Percentiles rank a stretch among this genome's conserved stretches.
Evolutionary conservation across 2,797 vertebrate genomes (phyloP).

Genomic region (Erpetoichthys calabaricus): DNA sequence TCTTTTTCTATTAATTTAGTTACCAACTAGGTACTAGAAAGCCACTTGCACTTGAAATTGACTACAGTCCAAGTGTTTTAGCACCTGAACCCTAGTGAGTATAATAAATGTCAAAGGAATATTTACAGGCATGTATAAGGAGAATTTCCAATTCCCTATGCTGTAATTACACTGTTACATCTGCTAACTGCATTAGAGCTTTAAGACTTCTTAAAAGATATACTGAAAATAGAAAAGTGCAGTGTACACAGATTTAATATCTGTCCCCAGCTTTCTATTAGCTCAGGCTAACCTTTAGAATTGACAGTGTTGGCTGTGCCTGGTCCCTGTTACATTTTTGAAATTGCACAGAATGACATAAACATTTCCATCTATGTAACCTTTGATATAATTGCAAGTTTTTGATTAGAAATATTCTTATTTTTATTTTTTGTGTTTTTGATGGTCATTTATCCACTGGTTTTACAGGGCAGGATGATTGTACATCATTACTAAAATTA

Average conservation of each 20-base stretch:
- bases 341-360: slow-evolving; percentile 4
- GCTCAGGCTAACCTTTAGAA: slow-evolving; percentile 26
- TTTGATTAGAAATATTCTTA: background rate
- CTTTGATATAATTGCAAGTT: background rate
- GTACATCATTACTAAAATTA: no score
- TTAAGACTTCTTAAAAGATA: slow-evolving; percentile 26
- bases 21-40: slow-evolving; percentile 22
- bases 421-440: background rate
- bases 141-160: slow-evolving; percentile 77
- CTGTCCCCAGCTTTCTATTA: slow-evolving; percentile 39
- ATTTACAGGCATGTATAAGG: slow-evolving; percentile 85
- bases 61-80: slow-evolving; percentile 79
- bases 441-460: no score
- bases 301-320: background rate
- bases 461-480: no score
- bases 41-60: slow-evolving; percentile 43
- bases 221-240: slow-evolving; percentile 54
- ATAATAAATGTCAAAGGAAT: slow-evolving; percentile 86
- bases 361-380: background rate
- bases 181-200: slow-evolving; percentile 80
- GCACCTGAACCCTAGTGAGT: slow-evolving; percentile 85
- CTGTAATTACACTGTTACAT: slow-evolving; percentile 72
- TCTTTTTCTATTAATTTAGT: slow-evolving; percentile 12
- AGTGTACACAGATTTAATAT: slow-evolving; percentile 23
- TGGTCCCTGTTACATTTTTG: background rate